Conservation (phyloP, 2,797 vertebrate species). For the Microctenopoma steveboyesi region DNA sequence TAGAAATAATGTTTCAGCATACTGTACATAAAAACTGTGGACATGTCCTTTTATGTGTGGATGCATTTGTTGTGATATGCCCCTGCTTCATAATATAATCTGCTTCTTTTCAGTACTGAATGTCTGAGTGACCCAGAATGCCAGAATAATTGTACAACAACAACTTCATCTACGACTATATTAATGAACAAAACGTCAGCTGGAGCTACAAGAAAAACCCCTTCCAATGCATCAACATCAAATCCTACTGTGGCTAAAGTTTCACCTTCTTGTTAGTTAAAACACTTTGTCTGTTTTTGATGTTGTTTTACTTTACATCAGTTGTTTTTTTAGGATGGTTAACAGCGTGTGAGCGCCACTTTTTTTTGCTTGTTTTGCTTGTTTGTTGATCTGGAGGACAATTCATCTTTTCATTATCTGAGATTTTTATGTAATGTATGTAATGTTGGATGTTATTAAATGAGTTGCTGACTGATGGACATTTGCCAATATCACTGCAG, state of each 20-base stretch:
- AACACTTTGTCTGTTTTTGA: background rate
- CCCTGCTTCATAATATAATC: background rate
- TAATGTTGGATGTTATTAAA: background rate
- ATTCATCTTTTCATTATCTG: background rate
- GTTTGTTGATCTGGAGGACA: background rate
- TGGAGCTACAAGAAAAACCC: background rate
- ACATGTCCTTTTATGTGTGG: background rate
- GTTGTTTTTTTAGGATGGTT: background rate
- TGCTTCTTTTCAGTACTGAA: background rate
- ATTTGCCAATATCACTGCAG: slow-evolving; percentile 22
- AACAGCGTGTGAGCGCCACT: too few relatives aligned
- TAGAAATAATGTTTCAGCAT: too few relatives aligned
- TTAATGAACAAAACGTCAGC: rapidly evolving
- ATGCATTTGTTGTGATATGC: background rate
- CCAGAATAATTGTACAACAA: background rate
- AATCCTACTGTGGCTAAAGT: rapidly evolving
- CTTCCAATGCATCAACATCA: rapidly evolving
- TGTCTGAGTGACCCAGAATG: background rate
- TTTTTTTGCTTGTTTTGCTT: too few relatives aligned
- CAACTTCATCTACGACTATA: rapidly evolving
- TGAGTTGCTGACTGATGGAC: background rate
- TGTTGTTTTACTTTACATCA: slow-evolving; percentile 3
- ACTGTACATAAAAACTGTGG: background rate
- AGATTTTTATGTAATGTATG: background rate
- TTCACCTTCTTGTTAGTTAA: background rate